Percentiles rank a stretch among this genome's conserved stretches.
These are phyloP conservation scores for Synanceia verrucosa DNA, from an alignment of 2,797 vertebrate species.

Conservation along the genomic window DNA sequence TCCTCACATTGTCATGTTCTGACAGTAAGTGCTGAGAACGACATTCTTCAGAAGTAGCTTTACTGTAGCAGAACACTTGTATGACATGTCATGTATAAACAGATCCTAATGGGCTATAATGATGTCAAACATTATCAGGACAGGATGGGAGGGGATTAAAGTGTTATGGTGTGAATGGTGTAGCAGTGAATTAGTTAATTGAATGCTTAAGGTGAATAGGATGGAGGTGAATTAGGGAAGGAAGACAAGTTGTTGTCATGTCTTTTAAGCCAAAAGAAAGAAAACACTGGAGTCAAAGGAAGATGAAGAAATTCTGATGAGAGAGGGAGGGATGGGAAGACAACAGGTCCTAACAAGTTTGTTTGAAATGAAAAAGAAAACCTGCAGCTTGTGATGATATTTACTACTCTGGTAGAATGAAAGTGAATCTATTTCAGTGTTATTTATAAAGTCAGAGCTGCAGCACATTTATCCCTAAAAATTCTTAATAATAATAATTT, in stretches of 20 bases:
- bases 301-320: neutral
- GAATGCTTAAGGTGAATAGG: conserved; percentile 17
- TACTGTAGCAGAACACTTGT: neutral
- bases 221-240: conserved; percentile 20
- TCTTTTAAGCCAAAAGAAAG: conserved; percentile 33
- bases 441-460: neutral
- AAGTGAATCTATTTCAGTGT: neutral
- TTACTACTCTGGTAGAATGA: neutral
- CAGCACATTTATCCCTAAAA: neutral
- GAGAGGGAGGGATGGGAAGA: neutral
- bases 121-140: conserved; percentile 2
- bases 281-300: conserved; percentile 12
- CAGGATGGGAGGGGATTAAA: conserved; percentile 42
- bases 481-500: neutral
- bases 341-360: conserved; percentile 51
- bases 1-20: neutral
- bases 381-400: conserved; percentile 18
- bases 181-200: conserved; percentile 43
- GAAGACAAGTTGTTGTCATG: neutral
- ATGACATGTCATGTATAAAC: conserved; percentile 45
- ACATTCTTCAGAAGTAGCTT: conserved; percentile 8
- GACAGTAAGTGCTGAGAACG: conserved; percentile 14
- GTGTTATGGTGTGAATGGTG: conserved; percentile 9
- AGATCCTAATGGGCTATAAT: conserved; percentile 38
- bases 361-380: conserved; percentile 26